phyloP scores from a whole-genome alignment of 2,113 vertebrate species.

The Sus scrofa region T2T-Sscrofa CM000822.6:18688001-18688500 shows the following conservation, averaged over 20 bases:
- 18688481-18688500: too few species aligned
- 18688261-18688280: not conserved
- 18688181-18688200: conserved; percentile 27
- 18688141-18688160: not conserved
- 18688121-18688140: not conserved
- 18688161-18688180: conserved; percentile 3
- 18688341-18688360: too few species aligned
- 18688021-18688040: too few species aligned
- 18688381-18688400: too few species aligned
- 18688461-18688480: too few species aligned
- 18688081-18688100: not conserved
- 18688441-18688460: too few species aligned
- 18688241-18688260: not conserved
- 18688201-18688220: not conserved
- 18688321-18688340: too few species aligned
- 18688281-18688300: not conserved
- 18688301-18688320: not conserved
- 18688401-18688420: too few species aligned
- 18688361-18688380: too few species aligned
- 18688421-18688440: too few species aligned
- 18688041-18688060: not conserved
- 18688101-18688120: not conserved
- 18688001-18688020: too few species aligned
- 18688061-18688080: not conserved
- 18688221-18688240: not conserved